These are phyloP conservation scores for Hirudo medicinalis DNA, from an alignment of 1,140 invertebrate genomes.

Conservation along the genomic window DNA sequence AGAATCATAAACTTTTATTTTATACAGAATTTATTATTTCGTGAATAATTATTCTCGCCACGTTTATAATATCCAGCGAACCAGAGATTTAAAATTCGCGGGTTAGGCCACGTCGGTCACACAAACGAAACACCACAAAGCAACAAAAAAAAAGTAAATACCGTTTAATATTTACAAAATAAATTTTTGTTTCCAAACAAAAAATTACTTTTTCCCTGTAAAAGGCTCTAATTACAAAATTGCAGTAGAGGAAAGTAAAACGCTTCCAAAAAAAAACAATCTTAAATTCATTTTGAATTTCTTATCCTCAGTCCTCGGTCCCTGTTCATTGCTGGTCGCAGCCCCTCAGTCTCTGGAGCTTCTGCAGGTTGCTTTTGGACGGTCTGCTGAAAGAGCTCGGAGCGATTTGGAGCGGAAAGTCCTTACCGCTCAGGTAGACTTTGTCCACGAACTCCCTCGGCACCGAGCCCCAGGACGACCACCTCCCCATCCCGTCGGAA, in stretches of 20 bases:
- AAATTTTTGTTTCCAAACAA: too few relatives aligned
- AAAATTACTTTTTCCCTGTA: background rate
- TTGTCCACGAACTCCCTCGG: constrained; percentile 31
- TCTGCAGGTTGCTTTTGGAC: constrained; percentile 33
- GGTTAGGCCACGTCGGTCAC: too few relatives aligned
- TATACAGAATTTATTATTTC: too few relatives aligned
- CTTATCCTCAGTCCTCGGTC: background rate
- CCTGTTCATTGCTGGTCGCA: background rate
- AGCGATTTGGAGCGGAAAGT: constrained; percentile 35
- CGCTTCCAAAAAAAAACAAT: background rate
- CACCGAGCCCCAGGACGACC: constrained; percentile 18
- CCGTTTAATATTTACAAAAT: too few relatives aligned
- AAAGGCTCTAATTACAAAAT: background rate
- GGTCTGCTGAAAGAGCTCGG: constrained; percentile 36
- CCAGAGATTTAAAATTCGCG: too few relatives aligned
- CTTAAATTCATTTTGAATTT: background rate
- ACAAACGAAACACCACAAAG: too few relatives aligned
- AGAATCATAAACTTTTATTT: too few relatives aligned
- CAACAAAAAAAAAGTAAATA: too few relatives aligned
- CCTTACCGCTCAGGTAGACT: constrained; percentile 39
- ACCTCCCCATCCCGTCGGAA: constrained; percentile 19
- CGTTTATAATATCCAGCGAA: too few relatives aligned
- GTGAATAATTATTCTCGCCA: too few relatives aligned
- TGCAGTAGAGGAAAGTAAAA: background rate
- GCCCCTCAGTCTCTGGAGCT: constrained; percentile 18